Percentiles rank a stretch among this genome's conserved stretches.
Evolutionary conservation across 1,140 invertebrate genomes (phyloP).

Genomic region (Anoplolepis gracilipes): DNA sequence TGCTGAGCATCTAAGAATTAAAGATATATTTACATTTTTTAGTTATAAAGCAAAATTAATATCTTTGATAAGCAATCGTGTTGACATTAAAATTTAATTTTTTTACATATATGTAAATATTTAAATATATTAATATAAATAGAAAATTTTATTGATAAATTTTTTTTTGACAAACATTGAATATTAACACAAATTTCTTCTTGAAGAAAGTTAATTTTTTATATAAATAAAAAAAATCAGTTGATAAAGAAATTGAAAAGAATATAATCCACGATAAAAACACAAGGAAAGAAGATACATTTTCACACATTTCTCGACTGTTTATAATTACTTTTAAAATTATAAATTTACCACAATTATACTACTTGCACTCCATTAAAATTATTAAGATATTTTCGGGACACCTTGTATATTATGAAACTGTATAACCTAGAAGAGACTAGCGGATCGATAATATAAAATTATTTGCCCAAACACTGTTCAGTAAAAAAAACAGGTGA

Average conservation of each 20-base stretch:
- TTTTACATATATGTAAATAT: neutral
- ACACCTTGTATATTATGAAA: conserved; percentile 18
- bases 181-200: no score
- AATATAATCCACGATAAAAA: no score
- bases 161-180: no score
- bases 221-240: neutral
- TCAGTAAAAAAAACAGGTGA: neutral
- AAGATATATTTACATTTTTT: neutral
- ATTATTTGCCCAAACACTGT: neutral
- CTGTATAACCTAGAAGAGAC: conserved; percentile 36
- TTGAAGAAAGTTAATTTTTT: neutral
- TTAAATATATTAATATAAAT: neutral
- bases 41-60: neutral
- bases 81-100: neutral
- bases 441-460: neutral
- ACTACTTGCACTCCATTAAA: neutral
- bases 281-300: neutral
- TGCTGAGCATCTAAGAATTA: neutral
- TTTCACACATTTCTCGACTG: neutral
- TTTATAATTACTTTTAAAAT: neutral
- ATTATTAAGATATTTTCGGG: neutral
- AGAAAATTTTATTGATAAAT: no score
- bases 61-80: neutral
- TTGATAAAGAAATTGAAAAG: neutral
- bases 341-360: neutral